These are phyloP conservation scores for Ditylenchus weischeri DNA, from an alignment of 2,888 invertebrate species.

Conservation along the genomic window DNA sequence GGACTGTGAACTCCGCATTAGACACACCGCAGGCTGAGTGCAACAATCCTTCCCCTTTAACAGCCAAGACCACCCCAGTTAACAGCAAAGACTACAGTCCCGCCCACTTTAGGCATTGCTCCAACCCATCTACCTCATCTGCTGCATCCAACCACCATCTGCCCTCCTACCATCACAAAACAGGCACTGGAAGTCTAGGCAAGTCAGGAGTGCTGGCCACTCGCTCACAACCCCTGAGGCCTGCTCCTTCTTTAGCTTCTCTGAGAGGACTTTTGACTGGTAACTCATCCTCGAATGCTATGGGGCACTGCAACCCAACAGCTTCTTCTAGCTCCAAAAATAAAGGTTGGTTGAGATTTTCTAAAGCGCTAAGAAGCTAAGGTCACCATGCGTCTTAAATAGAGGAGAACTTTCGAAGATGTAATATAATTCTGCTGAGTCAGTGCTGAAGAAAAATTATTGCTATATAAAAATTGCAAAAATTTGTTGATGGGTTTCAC, in stretches of 20 bases:
- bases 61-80: neutral
- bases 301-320: too few relatives aligned
- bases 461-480: too few relatives aligned
- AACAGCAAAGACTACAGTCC: slow-evolving; percentile 8
- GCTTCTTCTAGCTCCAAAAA: too few relatives aligned
- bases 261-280: slow-evolving; percentile 5
- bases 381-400: too few relatives aligned
- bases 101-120: slow-evolving; percentile 11
- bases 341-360: too few relatives aligned
- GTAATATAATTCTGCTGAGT: too few relatives aligned
- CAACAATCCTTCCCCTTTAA: neutral
- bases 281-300: neutral
- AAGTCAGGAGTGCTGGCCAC: slow-evolving; percentile 13
- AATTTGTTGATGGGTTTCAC: too few relatives aligned
- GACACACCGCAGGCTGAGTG: neutral
- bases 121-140: slow-evolving; percentile 8
- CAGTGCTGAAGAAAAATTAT: too few relatives aligned
- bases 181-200: neutral
- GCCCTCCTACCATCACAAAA: neutral
- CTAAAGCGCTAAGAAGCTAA: too few relatives aligned
- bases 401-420: too few relatives aligned
- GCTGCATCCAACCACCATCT: slow-evolving; percentile 4
- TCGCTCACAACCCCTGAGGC: slow-evolving; percentile 1
- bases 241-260: slow-evolving; percentile 10
- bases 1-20: slow-evolving; percentile 11